These are phyloP conservation scores for Percopsis omiscomaycus DNA, from an alignment of 2,797 vertebrate species.

Conservation along the genomic window DNA sequence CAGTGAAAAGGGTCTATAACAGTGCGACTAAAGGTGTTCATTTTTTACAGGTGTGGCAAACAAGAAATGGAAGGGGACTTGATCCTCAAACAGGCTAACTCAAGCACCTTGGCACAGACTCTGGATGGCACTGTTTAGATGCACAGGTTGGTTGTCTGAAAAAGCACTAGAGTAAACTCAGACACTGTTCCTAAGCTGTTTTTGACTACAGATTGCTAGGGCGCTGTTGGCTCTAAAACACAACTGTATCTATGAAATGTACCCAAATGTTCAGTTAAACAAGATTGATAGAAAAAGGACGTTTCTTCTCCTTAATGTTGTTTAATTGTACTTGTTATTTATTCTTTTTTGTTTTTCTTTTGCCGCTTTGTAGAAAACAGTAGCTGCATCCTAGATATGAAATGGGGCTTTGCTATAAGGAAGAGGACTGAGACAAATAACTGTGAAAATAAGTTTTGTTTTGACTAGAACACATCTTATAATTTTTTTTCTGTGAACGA, in stretches of 20 bases:
- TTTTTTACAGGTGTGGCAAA: conserved; percentile 81
- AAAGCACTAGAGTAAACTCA: conserved; percentile 93
- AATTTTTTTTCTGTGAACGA: conserved; percentile 27
- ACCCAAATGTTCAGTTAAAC: conserved; percentile 84
- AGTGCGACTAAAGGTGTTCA: not conserved
- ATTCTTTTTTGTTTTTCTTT: conserved; percentile 50
- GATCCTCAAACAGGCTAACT: conserved; percentile 87
- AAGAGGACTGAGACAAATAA: conserved; percentile 38
- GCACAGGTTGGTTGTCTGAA: conserved; percentile 63
- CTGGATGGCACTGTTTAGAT: conserved; percentile 89
- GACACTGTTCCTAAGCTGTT: conserved; percentile 81
- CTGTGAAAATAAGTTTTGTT: conserved; percentile 49
- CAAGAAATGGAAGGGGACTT: conserved; percentile 85
- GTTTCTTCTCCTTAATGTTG: conserved; percentile 65
- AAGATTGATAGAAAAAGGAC: conserved; percentile 80
- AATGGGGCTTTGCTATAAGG: conserved; percentile 66
- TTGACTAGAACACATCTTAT: conserved; percentile 47
- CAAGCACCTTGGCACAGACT: conserved; percentile 90
- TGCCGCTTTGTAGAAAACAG: conserved; percentile 58
- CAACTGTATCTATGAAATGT: conserved; percentile 76
- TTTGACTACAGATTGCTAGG: conserved; percentile 72
- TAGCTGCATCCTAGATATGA: conserved; percentile 85
- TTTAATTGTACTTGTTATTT: conserved; percentile 75
- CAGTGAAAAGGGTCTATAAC: too few relatives aligned
- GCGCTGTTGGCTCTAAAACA: conserved; percentile 74